These are phyloP conservation scores for Noctua comes DNA, from an alignment of 2,888 invertebrate species.

Conservation along the genomic window DNA sequence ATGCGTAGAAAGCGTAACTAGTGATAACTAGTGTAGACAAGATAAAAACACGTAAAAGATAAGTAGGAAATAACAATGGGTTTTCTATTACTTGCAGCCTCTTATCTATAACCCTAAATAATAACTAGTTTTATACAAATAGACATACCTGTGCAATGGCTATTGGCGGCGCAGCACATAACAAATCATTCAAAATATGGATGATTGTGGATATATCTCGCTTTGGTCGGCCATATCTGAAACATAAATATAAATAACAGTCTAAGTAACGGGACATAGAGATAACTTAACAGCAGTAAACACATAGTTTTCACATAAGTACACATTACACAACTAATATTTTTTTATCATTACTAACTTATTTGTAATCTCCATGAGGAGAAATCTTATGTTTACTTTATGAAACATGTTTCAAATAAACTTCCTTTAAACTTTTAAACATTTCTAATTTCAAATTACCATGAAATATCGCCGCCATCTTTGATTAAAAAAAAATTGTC, in stretches of 20 bases:
- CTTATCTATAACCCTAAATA: constrained; percentile 30
- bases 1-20: constrained; percentile 35
- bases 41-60: constrained; percentile 41
- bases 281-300: constrained; percentile 47
- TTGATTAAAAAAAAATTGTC: constrained; percentile 56
- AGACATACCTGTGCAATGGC: constrained; percentile 88
- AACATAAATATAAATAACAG: constrained; percentile 66
- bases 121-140: neutral
- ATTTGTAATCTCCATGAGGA: constrained; percentile 35
- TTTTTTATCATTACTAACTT: constrained; percentile 36
- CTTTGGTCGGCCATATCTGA: constrained; percentile 95
- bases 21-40: constrained; percentile 41
- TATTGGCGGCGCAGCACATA: constrained; percentile 95
- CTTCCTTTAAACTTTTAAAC: constrained; percentile 13
- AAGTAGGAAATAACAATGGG: constrained; percentile 31
- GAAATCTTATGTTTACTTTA: constrained; percentile 48
- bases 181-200: constrained; percentile 97
- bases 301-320: constrained; percentile 38
- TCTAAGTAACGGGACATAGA: constrained; percentile 44
- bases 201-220: constrained; percentile 98
- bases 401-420: constrained; percentile 38
- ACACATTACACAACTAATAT: constrained; percentile 30
- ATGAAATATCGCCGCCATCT: constrained; percentile 43
- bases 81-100: constrained; percentile 25
- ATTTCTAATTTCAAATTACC: constrained; percentile 40